Percentiles rank a stretch among this genome's conserved stretches.
phyloP scores from a whole-genome alignment of 2,888 invertebrate genomes.

The Acanthoscelides obtectus region DNA sequence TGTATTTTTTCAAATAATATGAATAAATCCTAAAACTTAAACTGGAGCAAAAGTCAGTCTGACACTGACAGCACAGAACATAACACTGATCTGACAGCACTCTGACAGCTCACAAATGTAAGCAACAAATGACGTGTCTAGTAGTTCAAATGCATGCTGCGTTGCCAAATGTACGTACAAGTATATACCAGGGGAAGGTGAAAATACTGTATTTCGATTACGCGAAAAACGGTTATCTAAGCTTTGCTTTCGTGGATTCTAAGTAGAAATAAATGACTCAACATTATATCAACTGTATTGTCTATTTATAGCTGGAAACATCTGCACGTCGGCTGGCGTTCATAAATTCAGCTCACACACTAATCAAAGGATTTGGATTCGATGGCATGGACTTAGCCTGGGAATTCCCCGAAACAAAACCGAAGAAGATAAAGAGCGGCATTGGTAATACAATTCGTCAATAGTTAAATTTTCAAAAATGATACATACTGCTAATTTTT shows the following conservation, averaged over 20 bases:
- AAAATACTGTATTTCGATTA: no score
- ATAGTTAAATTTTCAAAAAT: background rate
- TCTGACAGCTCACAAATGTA: no score
- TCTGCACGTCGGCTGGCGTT: conserved; percentile 69
- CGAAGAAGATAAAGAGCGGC: conserved; percentile 62
- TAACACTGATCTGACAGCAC: no score
- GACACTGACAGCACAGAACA: no score
- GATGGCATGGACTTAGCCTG: conserved; percentile 85
- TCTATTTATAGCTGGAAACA: conserved; percentile 59
- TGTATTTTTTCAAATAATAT: no score
- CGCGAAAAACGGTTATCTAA: no score
- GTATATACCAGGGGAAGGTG: no score
- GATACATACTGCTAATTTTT: background rate
- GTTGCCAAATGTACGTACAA: background rate
- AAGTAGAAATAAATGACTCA: no score
- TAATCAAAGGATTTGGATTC: conserved; percentile 75
- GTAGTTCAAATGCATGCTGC: background rate
- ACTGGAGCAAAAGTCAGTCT: no score
- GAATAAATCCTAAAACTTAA: no score
- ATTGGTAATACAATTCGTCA: conserved; percentile 22
- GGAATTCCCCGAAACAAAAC: conserved; percentile 77
- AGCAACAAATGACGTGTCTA: no score
- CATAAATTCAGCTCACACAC: conserved; percentile 68
- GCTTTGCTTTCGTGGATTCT: no score
- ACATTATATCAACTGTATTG: background rate